Conservation (phyloP, 2,797 vertebrate species). For the Melanotaenia maccullochi region DNA sequence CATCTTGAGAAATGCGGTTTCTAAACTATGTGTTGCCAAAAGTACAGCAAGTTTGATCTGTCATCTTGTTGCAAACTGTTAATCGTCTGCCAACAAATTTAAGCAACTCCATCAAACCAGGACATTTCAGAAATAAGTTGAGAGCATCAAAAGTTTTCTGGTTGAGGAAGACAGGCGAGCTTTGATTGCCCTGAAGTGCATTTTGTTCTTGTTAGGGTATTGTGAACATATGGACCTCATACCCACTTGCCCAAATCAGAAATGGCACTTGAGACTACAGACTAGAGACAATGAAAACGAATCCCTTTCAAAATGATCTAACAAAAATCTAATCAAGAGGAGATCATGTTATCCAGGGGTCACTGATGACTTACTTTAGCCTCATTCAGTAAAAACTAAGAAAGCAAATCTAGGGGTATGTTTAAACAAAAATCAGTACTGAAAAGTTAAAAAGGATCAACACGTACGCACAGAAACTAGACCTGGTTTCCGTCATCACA, state of each 20-base stretch:
- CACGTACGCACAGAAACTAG: slow-evolving; percentile 14
- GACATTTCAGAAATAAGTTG: slow-evolving; percentile 73
- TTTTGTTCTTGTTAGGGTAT: slow-evolving; percentile 80
- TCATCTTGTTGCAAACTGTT: slow-evolving; percentile 71
- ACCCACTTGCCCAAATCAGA: slow-evolving; percentile 70
- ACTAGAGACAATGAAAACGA: slow-evolving; percentile 62
- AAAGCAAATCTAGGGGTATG: slow-evolving; percentile 33
- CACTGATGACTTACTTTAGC: slow-evolving; percentile 65
- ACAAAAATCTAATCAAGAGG: slow-evolving; percentile 65
- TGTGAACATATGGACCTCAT: slow-evolving; percentile 80
- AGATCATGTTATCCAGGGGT: slow-evolving; percentile 53
- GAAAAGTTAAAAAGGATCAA: slow-evolving; percentile 51
- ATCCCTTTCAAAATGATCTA: slow-evolving; percentile 69
- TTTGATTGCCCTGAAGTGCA: slow-evolving; percentile 70
- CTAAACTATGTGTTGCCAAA: slow-evolving; percentile 65
- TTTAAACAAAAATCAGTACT: slow-evolving; percentile 53
- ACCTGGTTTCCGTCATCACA: slow-evolving; percentile 54
- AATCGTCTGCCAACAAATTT: slow-evolving; percentile 75
- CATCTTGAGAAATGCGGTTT: slow-evolving; percentile 68
- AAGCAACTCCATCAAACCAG: slow-evolving; percentile 76
- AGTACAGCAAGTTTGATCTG: slow-evolving; percentile 71
- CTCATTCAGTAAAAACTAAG: slow-evolving; percentile 45
- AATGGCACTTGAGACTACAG: slow-evolving; percentile 73
- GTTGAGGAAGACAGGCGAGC: slow-evolving; percentile 63
- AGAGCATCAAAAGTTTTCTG: slow-evolving; percentile 64